Base-by-base conservation (phyloP, 2,888 invertebrate species). In the Stramonita haemastoma region DNA sequence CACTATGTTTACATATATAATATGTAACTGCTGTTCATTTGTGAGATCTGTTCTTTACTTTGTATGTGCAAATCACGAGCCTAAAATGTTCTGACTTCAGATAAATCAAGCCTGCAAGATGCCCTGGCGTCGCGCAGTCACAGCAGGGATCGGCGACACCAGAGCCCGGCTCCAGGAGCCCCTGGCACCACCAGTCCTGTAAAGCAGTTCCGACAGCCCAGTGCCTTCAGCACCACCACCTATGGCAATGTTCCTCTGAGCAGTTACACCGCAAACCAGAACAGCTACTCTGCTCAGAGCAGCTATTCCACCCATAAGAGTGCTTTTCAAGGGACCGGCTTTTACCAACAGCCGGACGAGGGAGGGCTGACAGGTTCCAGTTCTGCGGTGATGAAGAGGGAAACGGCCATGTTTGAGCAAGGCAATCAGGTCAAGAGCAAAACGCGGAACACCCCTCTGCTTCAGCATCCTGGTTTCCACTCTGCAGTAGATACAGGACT, bases 401-500 rank as follows among this genome's bases (percentile, higher is more conserved):
- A 86, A 8, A 13, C 29, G 8, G 34, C 79, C 29, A 34, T 32
- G 46, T 46, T 46, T 17, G 57, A 85, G 13, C 34, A 36, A 32
- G 13, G 19, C 11, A 19, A 17, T 36, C 85, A n/a, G 57, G 36
- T 34, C 34, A 83, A n/a, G 15, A 60, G 81, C 77, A 90, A 89
- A 34, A 17, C 81, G 11, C 89, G 89, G 34, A 87, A 93, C 90
- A 89, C 93, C 77, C 89, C 93, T 32, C 92, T 94, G 93, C 87
- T 94, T 34, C 93, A 94, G 90, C 94, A 93, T 81, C 94, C 89
- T 87, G 92, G 15, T 94, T 93, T 90, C 93, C 93, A 87, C 93
- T 8, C 93, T 70, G 91, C 90, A 29, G 93, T 92, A 87, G 70
- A 90, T 5, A 81, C 66, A 19, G 86, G 89, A 26, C 29, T 57